These are phyloP conservation scores for Ophonus ardosiacus DNA, from an alignment of 2,888 invertebrate species.

Conservation along the genomic window DNA sequence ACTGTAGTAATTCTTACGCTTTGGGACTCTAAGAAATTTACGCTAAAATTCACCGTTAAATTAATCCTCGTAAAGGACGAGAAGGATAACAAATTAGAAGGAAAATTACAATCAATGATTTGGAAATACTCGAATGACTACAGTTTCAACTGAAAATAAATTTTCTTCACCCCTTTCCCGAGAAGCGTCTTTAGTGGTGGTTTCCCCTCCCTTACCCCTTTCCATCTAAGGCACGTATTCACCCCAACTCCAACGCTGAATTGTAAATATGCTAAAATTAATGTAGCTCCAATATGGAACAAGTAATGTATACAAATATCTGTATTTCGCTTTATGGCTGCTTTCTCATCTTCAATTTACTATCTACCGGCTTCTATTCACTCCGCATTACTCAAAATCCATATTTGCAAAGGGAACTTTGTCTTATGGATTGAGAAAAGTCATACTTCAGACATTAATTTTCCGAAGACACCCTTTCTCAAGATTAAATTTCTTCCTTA, in stretches of 20 bases:
- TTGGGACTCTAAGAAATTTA: conserved; percentile 38
- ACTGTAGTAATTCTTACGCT: conserved; percentile 22
- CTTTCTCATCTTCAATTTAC: conserved; percentile 24
- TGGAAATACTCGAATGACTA: conserved; percentile 69
- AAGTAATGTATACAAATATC: conserved; percentile 62
- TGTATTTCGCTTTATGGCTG: conserved; percentile 52
- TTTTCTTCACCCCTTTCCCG: conserved; percentile 56
- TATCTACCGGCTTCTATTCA: conserved; percentile 40
- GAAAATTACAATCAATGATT: conserved; percentile 75
- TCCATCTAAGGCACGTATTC: conserved; percentile 39
- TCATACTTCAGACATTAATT: neutral
- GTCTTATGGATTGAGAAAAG: neutral
- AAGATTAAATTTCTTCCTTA: too few relatives aligned
- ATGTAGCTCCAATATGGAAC: conserved; percentile 60
- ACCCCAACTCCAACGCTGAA: conserved; percentile 31
- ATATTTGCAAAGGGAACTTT: conserved; percentile 6
- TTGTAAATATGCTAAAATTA: conserved; percentile 61
- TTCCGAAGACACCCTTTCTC: too few relatives aligned
- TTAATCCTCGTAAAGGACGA: conserved; percentile 58
- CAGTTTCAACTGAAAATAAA: conserved; percentile 57
- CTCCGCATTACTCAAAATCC: conserved; percentile 4
- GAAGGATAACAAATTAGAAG: conserved; percentile 72
- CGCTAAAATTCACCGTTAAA: conserved; percentile 60
- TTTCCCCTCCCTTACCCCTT: conserved; percentile 5
- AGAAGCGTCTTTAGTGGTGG: conserved; percentile 52